Conservation (phyloP, 2,113 vertebrate species). For the Dermatemys mawii region DNA sequence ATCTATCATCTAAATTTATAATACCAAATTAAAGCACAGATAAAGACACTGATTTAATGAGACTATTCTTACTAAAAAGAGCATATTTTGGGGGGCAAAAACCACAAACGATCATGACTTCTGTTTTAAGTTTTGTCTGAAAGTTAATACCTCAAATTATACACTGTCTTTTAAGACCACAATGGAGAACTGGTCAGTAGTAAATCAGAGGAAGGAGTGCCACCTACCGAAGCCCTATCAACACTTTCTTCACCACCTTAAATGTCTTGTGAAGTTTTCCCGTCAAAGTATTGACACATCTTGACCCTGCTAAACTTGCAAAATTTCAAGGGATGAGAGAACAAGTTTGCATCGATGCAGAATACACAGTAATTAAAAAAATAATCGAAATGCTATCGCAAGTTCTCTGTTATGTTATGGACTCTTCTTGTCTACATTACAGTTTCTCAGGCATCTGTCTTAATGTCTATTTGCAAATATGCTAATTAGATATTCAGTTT, state of each 20-base stretch:
- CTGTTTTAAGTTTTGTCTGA: background rate
- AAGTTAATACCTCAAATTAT: background rate
- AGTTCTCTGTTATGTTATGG: background rate
- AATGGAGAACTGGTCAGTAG: background rate
- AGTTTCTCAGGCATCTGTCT: background rate
- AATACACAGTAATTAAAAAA: background rate
- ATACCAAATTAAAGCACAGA: background rate
- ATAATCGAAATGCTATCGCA: background rate
- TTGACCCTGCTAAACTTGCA: background rate
- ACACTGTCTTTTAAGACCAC: background rate
- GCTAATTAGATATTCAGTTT: background rate
- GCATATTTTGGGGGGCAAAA: background rate
- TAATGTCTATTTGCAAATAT: background rate
- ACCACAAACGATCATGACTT: background rate
- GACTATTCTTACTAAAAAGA: background rate
- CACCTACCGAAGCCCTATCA: background rate
- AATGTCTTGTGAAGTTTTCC: background rate
- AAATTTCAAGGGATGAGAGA: background rate
- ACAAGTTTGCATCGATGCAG: background rate
- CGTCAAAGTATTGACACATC: background rate
- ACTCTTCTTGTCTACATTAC: background rate
- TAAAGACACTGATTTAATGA: background rate
- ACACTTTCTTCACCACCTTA: fast-evolving
- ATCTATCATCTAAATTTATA: background rate
- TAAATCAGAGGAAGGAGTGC: background rate